Conservation (phyloP, 2,113 vertebrate genomes). For the Aplodontia rufa region DNA sequence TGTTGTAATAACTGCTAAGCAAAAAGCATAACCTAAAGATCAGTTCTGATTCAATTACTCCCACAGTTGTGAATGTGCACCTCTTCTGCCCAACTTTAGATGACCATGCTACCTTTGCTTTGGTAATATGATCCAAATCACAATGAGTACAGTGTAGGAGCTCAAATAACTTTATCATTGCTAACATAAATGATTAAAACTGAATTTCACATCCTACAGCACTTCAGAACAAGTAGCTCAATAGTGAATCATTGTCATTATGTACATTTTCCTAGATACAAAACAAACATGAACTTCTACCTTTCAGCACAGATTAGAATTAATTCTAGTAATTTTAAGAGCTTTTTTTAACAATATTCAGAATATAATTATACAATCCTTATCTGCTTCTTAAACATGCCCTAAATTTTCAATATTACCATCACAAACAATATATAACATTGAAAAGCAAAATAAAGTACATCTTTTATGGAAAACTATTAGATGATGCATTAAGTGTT, state of each 20-base stretch:
- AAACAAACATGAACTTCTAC: not conserved
- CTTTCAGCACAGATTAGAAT: conserved; percentile 19
- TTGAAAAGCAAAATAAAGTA: not conserved
- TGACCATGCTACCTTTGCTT: conserved; percentile 15
- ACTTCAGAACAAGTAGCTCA: not conserved
- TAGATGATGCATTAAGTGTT: not conserved
- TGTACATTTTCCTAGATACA: not conserved
- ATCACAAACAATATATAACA: not conserved
- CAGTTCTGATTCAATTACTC: conserved; percentile 44
- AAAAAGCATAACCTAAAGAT: conserved; percentile 42
- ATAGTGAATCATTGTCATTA: not conserved
- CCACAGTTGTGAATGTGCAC: not conserved
- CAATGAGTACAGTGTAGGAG: not conserved
- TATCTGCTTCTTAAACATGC: not conserved
- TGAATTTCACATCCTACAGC: conserved; percentile 20
- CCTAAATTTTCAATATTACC: conserved; percentile 25
- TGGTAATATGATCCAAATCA: not conserved
- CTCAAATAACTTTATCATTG: conserved; percentile 10
- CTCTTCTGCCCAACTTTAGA: conserved; percentile 16
- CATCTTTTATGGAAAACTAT: not conserved
- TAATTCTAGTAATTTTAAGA: conserved; percentile 7
- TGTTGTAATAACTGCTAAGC: conserved; percentile 30
- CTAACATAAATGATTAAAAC: not conserved
- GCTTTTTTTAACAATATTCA: conserved; percentile 17
- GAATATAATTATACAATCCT: not conserved